phyloP scores from a whole-genome alignment of 2,113 vertebrate species.

The Antechinus flavipes region DNA sequence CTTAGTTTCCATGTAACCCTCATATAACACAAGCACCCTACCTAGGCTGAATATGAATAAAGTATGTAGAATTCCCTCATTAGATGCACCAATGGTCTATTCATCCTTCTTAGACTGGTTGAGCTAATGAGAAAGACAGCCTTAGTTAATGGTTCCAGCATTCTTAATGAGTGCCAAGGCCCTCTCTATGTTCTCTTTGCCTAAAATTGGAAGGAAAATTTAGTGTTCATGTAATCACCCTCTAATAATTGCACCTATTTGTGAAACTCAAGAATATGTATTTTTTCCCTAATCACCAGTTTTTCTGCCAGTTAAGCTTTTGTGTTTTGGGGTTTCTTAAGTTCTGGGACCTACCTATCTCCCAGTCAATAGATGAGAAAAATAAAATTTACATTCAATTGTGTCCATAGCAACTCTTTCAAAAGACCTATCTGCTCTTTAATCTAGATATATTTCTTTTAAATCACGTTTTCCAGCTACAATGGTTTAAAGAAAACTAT shows the following conservation, averaged over 20 bases:
- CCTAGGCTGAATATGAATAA: not conserved
- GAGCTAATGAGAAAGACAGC: not conserved
- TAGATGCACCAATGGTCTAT: not conserved
- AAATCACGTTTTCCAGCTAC: not conserved
- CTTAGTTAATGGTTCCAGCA: not conserved
- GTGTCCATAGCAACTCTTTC: not conserved
- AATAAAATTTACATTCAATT: not conserved
- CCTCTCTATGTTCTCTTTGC: not conserved
- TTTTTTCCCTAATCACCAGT: not conserved
- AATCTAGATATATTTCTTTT: not conserved
- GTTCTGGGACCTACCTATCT: not conserved
- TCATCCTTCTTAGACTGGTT: not conserved
- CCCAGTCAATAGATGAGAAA: not conserved
- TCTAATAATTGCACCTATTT: not conserved
- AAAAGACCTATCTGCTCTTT: not conserved
- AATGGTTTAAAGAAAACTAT: not conserved
- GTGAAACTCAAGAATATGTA: not conserved
- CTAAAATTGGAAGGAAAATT: not conserved
- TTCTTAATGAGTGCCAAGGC: not conserved
- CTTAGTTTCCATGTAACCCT: not conserved
- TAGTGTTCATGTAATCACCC: not conserved
- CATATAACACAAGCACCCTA: not conserved
- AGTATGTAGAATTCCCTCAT: not conserved
- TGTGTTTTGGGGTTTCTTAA: not conserved
- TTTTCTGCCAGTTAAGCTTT: not conserved